phyloP scores from a whole-genome alignment of 1,140 invertebrate species.

The Zaprionus camerounensis region DNA sequence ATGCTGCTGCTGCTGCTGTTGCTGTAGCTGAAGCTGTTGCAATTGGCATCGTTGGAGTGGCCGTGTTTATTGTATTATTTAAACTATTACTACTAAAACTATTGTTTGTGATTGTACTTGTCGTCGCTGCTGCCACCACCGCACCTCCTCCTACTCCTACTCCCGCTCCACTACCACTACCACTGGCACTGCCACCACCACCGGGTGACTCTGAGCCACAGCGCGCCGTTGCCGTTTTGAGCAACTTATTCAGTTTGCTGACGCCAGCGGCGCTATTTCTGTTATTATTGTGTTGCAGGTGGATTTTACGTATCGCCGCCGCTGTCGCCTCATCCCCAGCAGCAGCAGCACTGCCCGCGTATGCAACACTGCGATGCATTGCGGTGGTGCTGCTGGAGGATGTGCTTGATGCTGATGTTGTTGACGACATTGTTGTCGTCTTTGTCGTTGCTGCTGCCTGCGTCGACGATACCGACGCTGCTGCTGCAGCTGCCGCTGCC shows the following conservation, averaged over 20 bases:
- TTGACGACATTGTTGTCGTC: conserved; percentile 28
- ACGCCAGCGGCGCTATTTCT: conserved; percentile 38
- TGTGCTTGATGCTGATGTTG: conserved; percentile 53
- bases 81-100: conserved; percentile 84
- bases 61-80: conserved; percentile 80
- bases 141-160: conserved; percentile 50
- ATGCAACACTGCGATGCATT: conserved; percentile 85
- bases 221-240: conserved; percentile 70
- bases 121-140: conserved; percentile 62
- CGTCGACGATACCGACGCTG: not conserved
- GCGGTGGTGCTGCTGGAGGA: conserved; percentile 72
- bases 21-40: conserved; percentile 37
- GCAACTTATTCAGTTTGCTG: conserved; percentile 85
- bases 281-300: conserved; percentile 69
- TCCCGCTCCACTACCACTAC: not conserved
- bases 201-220: conserved; percentile 72
- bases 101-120: conserved; percentile 84
- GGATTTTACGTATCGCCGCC: conserved; percentile 84
- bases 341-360: conserved; percentile 85
- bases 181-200: not conserved
- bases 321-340: conserved; percentile 84
- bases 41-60: conserved; percentile 77
- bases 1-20: conserved; percentile 31
- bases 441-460: conserved; percentile 20
- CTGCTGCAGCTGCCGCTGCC: conserved; percentile 25